Percentiles rank a stretch among this genome's conserved stretches.
Conservation (phyloP, 2,888 invertebrate genomes). For the Drosophila antonietae region DNA sequence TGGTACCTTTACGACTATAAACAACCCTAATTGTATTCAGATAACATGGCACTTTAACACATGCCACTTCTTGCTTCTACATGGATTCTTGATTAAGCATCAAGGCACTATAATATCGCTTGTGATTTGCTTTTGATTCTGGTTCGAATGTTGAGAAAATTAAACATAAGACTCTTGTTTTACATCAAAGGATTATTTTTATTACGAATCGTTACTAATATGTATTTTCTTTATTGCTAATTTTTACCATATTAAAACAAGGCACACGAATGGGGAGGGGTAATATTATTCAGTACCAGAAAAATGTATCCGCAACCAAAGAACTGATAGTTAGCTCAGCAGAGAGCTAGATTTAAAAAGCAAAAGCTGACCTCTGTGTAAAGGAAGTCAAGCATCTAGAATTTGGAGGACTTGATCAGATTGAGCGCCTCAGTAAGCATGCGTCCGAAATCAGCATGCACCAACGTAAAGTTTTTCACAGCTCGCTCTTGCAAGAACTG, state of each 20-base stretch:
- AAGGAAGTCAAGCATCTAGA: slow-evolving; percentile 83
- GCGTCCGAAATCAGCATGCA: slow-evolving; percentile 92
- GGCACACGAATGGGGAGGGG: slow-evolving; percentile 31
- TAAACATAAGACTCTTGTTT: neutral
- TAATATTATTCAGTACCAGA: slow-evolving; percentile 36
- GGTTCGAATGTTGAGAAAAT: too few relatives aligned
- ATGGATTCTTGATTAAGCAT: too few relatives aligned
- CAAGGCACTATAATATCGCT: too few relatives aligned
- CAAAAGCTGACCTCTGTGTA: slow-evolving; percentile 19
- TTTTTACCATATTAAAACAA: slow-evolving; percentile 40
- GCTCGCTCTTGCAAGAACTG: slow-evolving; percentile 95
- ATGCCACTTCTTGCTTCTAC: too few relatives aligned
- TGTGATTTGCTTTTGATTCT: too few relatives aligned
- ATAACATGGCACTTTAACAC: too few relatives aligned
- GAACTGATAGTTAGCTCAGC: slow-evolving; percentile 42
- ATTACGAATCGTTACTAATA: slow-evolving; percentile 37
- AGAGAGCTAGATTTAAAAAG: slow-evolving; percentile 26
- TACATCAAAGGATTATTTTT: slow-evolving; percentile 45
- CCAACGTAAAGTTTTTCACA: slow-evolving; percentile 92
- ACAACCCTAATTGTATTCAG: too few relatives aligned
- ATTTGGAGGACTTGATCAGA: slow-evolving; percentile 87
- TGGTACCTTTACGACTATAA: too few relatives aligned
- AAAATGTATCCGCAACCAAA: slow-evolving; percentile 53
- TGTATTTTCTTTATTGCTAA: slow-evolving; percentile 30
- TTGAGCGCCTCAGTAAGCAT: slow-evolving; percentile 89